Evolutionary conservation across 2,888 invertebrate species (phyloP).

Genomic region (Rhorus exstirpatorius): DNA sequence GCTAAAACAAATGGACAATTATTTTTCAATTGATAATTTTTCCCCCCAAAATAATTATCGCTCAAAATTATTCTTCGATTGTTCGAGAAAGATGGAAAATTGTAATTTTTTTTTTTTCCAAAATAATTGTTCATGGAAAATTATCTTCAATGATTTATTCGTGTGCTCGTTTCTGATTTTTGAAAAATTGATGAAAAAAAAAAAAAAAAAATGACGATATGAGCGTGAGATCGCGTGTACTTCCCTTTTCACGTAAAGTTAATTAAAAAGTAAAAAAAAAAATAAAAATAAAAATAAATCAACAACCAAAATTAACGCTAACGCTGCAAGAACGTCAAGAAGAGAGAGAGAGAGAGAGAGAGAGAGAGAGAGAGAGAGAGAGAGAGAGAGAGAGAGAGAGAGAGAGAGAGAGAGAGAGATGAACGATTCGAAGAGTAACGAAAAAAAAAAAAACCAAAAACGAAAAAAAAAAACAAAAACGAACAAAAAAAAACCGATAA

Average conservation of each 20-base stretch:
- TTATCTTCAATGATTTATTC: constrained; percentile 1
- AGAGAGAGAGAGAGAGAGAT: constrained; percentile 18
- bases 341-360: no score
- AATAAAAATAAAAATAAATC: neutral
- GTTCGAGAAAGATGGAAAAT: no score
- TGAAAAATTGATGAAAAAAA: constrained; percentile 19
- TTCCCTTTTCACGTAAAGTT: constrained; percentile 46
- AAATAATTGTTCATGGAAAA: neutral
- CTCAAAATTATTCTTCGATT: no score
- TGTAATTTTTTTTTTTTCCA: neutral
- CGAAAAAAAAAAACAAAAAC: constrained; percentile 35
- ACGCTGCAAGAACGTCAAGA: no score
- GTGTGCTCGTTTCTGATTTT: neutral
- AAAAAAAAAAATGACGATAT: neutral
- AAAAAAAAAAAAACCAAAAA: constrained; percentile 25
- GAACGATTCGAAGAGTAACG: neutral
- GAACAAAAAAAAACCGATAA: constrained; percentile 60
- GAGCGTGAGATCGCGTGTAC: constrained; percentile 39
- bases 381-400: constrained; percentile 22
- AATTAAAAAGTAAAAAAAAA: constrained; percentile 33
- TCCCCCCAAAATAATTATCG: no score
- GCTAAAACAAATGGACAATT: no score
- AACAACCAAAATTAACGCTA: no score
- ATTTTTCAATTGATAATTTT: no score
- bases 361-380: no score